phyloP scores from a whole-genome alignment of 2,797 vertebrate species.

The Helicolenus hilgendorfi region DNA sequence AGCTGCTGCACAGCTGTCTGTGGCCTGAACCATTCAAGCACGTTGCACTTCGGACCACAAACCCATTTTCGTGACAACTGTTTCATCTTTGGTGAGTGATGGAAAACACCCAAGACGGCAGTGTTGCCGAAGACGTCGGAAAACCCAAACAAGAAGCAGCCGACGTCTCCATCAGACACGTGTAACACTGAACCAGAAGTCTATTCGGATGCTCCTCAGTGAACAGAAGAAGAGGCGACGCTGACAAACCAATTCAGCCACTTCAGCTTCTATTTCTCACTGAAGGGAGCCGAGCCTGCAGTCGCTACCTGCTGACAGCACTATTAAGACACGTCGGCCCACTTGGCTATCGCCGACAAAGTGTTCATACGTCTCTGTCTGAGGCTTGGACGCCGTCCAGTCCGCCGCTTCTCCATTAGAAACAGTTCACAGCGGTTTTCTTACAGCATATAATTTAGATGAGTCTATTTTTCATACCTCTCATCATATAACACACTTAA shows the following conservation, averaged over 20 bases:
- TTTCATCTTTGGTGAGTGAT: not conserved
- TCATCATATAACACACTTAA: not conserved
- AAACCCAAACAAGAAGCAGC: not conserved
- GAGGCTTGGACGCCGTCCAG: not conserved
- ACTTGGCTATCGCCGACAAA: slow-evolving; percentile 1
- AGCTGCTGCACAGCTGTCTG: not conserved
- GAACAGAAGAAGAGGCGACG: not conserved
- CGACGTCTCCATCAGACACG: not conserved
- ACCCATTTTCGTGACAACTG: not conserved
- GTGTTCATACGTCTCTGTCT: slow-evolving; percentile 46
- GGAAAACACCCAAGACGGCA: not conserved
- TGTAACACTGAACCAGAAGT: not conserved
- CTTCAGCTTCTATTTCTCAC: slow-evolving; percentile 37
- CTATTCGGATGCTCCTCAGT: slow-evolving; percentile 7
- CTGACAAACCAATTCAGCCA: slow-evolving; percentile 52
- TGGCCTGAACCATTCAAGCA: not conserved
- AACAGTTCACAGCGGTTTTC: not conserved
- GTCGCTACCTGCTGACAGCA: slow-evolving; percentile 40
- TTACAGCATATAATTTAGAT: not conserved
- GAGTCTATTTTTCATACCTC: not conserved
- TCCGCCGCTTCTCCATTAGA: not conserved
- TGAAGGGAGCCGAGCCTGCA: slow-evolving; percentile 7
- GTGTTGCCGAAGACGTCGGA: not conserved
- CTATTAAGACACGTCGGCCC: slow-evolving; percentile 43
- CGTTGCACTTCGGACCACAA: not conserved